A percentile compares a stretch with the other conserved stretches of the same genome.
Evolutionary conservation across 1,140 invertebrate species (phyloP).

Genomic region (Hyposmocoma kahamanoa): DNA sequence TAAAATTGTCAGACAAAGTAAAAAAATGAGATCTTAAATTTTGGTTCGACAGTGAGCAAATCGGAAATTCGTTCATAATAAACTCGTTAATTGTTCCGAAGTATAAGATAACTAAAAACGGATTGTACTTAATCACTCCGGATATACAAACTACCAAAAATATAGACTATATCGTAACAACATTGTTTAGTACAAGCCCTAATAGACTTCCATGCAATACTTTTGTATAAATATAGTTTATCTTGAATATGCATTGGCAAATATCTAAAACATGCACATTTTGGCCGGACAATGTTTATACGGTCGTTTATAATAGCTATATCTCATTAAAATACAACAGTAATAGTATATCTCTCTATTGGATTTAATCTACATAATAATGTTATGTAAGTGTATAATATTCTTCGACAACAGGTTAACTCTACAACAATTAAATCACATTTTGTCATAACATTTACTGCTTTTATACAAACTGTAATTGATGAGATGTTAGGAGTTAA

Average conservation of each 20-base stretch:
- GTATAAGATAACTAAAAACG: slow-evolving; percentile 27
- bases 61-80: slow-evolving; percentile 49
- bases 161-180: slow-evolving; percentile 19
- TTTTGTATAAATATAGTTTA: slow-evolving; percentile 38
- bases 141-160: slow-evolving; percentile 24
- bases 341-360: slow-evolving; percentile 63
- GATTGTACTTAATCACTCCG: slow-evolving; percentile 54
- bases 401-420: slow-evolving; percentile 53
- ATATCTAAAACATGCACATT: slow-evolving; percentile 47
- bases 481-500: slow-evolving; percentile 41
- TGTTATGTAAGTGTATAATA: slow-evolving; percentile 56
- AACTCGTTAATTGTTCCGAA: slow-evolving; percentile 42
- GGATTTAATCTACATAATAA: slow-evolving; percentile 59
- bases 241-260: slow-evolving; percentile 48
- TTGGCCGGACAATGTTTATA: slow-evolving; percentile 62
- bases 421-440: slow-evolving; percentile 70
- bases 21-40: slow-evolving; percentile 68
- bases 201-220: slow-evolving; percentile 37
- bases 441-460: slow-evolving; percentile 55
- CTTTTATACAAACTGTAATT: slow-evolving; percentile 25
- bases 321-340: slow-evolving; percentile 65
- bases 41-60: slow-evolving; percentile 65
- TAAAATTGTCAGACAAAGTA: slow-evolving; percentile 27
- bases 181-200: slow-evolving; percentile 20
- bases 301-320: slow-evolving; percentile 54